Conservation (phyloP, 2,888 invertebrate genomes). For the Cancer borealis region DNA sequence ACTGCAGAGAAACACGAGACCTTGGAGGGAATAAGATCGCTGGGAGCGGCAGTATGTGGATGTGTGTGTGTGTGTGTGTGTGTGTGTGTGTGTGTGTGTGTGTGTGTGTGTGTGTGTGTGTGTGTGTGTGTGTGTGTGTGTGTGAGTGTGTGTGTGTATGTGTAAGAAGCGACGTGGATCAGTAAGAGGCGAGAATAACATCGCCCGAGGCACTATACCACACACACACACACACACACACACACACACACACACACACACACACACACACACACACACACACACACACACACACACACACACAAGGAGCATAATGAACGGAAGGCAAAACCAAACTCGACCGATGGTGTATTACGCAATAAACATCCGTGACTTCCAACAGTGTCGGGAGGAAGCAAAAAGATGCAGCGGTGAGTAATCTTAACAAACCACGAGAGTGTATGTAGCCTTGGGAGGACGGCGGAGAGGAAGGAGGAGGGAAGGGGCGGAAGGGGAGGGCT, state of each 20-base stretch:
- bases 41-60: background rate
- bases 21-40: background rate
- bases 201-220: background rate
- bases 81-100: conserved; percentile 32
- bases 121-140: conserved; percentile 16
- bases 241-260: conserved; percentile 6
- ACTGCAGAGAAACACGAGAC: conserved; percentile 27
- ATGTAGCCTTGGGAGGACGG: background rate
- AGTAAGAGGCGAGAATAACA: background rate
- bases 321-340: background rate
- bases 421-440: conserved; percentile 28
- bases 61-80: background rate
- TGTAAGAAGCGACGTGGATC: background rate
- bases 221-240: background rate
- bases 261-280: conserved; percentile 35
- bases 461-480: background rate
- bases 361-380: conserved; percentile 28
- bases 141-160: background rate
- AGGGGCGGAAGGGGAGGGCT: background rate
- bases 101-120: conserved; percentile 30
- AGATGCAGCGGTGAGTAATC: background rate
- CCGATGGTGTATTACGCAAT: background rate
- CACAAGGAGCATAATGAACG: conserved; percentile 17
- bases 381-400: conserved; percentile 6
- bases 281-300: conserved; percentile 51